Evolutionary conservation across 2,888 invertebrate species (phyloP).

Genomic region (Drosophila austrosaltans): DNA sequence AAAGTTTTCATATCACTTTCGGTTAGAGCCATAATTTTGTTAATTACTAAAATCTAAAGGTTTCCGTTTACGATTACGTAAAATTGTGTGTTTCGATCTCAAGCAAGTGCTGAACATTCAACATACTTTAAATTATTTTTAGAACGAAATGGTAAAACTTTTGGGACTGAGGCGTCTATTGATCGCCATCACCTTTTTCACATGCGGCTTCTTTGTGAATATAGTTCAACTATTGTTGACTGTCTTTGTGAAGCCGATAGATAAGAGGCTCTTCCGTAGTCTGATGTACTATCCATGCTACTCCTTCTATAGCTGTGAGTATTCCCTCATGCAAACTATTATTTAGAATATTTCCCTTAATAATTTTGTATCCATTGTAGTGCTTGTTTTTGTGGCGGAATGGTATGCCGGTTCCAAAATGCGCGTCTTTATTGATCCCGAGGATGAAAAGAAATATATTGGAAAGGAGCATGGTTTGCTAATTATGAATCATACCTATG

Average conservation of each 20-base stretch:
- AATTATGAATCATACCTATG: conserved; percentile 97
- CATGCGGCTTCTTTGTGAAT: conserved; percentile 93
- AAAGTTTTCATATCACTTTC: conserved; percentile 7
- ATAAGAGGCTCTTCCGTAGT: conserved; percentile 91
- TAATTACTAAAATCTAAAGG: conserved; percentile 9
- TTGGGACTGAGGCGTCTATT: conserved; percentile 87
- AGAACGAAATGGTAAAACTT: conserved; percentile 36
- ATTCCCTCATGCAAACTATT: not conserved
- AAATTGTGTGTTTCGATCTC: conserved; percentile 9
- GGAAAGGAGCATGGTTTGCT: conserved; percentile 95
- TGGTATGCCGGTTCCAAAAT: conserved; percentile 95
- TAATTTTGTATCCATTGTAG: conserved; percentile 84
- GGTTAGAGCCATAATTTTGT: conserved; percentile 7
- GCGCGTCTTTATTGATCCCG: conserved; percentile 90
- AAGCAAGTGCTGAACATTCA: not conserved
- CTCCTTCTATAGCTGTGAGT: conserved; percentile 95
- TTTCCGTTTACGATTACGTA: conserved; percentile 32
- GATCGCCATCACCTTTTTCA: conserved; percentile 93
- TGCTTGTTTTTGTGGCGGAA: conserved; percentile 95
- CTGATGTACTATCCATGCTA: conserved; percentile 95
- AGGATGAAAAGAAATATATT: conserved; percentile 90
- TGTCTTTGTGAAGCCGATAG: conserved; percentile 90
- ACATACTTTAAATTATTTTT: conserved; percentile 70
- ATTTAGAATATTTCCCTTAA: not conserved
- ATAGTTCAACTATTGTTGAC: conserved; percentile 91